These are phyloP conservation scores for Coleophora deauratella DNA, from an alignment of 2,888 invertebrate genomes.

Conservation along the genomic window DNA sequence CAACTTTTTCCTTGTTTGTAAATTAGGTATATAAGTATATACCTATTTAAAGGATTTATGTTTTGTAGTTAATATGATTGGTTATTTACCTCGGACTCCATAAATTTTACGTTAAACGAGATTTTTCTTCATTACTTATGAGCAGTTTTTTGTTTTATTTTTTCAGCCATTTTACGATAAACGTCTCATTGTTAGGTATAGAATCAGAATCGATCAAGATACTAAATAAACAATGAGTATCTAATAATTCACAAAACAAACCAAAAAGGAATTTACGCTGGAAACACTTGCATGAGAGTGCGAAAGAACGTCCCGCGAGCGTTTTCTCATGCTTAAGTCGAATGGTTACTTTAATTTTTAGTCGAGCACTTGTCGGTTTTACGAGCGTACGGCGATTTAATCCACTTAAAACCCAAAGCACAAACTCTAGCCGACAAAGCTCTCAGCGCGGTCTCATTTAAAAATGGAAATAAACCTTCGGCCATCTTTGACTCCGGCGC, in stretches of 20 bases:
- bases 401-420: constrained; percentile 75
- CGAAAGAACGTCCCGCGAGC: constrained; percentile 54
- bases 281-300: constrained; percentile 37
- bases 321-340: constrained; percentile 74
- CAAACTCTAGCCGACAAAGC: constrained; percentile 72
- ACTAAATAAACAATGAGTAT: not conserved
- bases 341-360: constrained; percentile 73
- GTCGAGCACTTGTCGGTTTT: constrained; percentile 72
- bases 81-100: too few relatives aligned
- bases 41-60: too few relatives aligned
- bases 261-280: constrained; percentile 11
- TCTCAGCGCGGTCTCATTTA: constrained; percentile 73
- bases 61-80: too few relatives aligned
- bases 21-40: too few relatives aligned
- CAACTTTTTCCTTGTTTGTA: too few relatives aligned
- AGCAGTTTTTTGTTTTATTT: too few relatives aligned
- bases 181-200: too few relatives aligned
- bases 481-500: constrained; percentile 68
- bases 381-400: constrained; percentile 74
- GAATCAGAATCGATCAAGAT: too few relatives aligned
- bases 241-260: constrained; percentile 46
- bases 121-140: too few relatives aligned
- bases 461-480: constrained; percentile 73
- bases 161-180: too few relatives aligned
- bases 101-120: too few relatives aligned